These are phyloP conservation scores for Echiichthys vipera DNA, from an alignment of 2,797 vertebrate species.

Conservation along the genomic window DNA sequence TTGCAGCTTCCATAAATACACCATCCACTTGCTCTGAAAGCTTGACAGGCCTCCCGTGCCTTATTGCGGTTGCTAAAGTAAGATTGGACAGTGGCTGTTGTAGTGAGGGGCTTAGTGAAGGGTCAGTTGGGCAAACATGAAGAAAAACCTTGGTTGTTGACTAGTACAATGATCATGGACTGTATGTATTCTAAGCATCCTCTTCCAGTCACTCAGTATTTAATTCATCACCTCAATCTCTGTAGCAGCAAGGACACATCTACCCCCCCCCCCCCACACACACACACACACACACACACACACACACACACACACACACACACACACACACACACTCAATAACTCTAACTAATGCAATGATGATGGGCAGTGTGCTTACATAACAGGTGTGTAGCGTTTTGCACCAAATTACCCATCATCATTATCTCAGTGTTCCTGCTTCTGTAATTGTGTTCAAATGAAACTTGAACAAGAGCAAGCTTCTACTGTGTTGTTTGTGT, in stretches of 20 bases:
- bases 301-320: too few species aligned
- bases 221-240: too few species aligned
- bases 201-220: not conserved
- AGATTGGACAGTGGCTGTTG: too few species aligned
- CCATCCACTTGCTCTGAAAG: too few species aligned
- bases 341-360: conserved; percentile 7
- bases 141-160: not conserved
- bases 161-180: not conserved
- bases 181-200: not conserved
- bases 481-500: not conserved
- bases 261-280: not conserved
- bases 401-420: not conserved
- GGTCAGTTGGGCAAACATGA: not conserved
- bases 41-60: too few species aligned
- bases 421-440: not conserved
- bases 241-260: conserved; percentile 5
- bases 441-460: not conserved
- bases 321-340: too few species aligned
- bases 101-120: too few species aligned
- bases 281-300: too few species aligned
- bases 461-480: not conserved
- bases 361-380: conserved; percentile 15
- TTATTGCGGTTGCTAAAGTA: too few species aligned
- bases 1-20: too few species aligned
- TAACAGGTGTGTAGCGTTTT: not conserved